phyloP scores from a whole-genome alignment of 2,888 invertebrate species.

The Ditylenchus weischeri region DNA sequence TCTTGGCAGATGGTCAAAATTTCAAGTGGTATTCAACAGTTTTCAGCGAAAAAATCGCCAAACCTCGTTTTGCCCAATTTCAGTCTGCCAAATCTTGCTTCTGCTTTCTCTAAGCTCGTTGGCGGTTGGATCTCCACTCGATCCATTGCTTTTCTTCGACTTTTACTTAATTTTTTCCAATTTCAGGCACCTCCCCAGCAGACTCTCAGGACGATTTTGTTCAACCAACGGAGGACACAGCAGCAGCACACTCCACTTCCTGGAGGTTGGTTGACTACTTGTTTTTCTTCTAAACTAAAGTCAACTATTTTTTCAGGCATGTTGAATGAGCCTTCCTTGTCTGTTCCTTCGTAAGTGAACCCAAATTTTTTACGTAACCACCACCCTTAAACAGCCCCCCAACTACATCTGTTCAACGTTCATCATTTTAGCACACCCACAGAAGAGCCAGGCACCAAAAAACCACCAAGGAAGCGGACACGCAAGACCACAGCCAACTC shows the following conservation, averaged over 20 bases:
- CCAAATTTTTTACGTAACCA: no score
- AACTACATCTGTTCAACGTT: no score
- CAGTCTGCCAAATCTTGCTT: no score
- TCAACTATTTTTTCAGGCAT: neutral
- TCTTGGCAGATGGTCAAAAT: no score
- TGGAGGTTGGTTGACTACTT: neutral
- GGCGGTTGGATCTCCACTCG: no score
- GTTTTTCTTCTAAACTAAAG: no score
- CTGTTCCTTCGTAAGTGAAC: neutral
- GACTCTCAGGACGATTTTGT: constrained; percentile 19
- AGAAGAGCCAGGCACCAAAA: constrained; percentile 38
- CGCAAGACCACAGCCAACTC: constrained; percentile 40
- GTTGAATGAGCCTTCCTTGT: constrained; percentile 1
- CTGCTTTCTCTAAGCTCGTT: no score
- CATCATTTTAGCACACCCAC: constrained; percentile 5
- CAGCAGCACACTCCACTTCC: constrained; percentile 1
- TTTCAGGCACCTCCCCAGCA: constrained; percentile 23
- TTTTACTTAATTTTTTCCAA: neutral
- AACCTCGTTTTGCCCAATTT: no score
- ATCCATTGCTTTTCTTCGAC: no score
- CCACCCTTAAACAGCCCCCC: no score
- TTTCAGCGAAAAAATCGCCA: no score
- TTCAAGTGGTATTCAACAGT: no score
- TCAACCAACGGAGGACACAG: constrained; percentile 19
- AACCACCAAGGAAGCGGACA: constrained; percentile 45